Evolutionary conservation across 2,888 invertebrate species (phyloP).

Genomic region (Serripes groenlandicus): DNA sequence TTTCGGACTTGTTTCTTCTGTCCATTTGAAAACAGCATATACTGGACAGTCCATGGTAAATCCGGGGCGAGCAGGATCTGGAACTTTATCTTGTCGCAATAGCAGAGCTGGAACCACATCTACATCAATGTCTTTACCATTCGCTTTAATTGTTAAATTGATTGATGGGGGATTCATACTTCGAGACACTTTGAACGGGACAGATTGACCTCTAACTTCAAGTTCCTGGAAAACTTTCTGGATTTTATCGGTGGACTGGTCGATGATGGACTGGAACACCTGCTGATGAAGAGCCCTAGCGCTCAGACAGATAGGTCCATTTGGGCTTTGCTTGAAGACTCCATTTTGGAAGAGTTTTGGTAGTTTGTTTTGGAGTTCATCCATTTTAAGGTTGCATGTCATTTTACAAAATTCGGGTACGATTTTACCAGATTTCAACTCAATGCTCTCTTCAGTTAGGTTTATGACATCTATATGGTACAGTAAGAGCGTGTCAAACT

Average conservation of each 20-base stretch:
- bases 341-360: slow-evolving; percentile 29
- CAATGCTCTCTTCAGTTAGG: neutral
- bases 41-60: slow-evolving; percentile 50
- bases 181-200: slow-evolving; percentile 38
- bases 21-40: slow-evolving; percentile 70
- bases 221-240: neutral
- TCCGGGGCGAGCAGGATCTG: slow-evolving; percentile 16
- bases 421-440: neutral
- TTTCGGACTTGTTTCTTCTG: slow-evolving; percentile 26
- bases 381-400: neutral
- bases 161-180: slow-evolving; percentile 53
- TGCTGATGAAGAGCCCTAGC: slow-evolving; percentile 41
- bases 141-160: slow-evolving; percentile 49
- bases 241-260: slow-evolving; percentile 5
- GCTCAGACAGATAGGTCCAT: slow-evolving; percentile 24
- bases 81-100: slow-evolving; percentile 48
- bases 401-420: slow-evolving; percentile 48
- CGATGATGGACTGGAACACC: slow-evolving; percentile 53
- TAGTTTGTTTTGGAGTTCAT: slow-evolving; percentile 6
- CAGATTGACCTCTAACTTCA: neutral
- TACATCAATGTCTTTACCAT: slow-evolving; percentile 56
- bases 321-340: slow-evolving; percentile 19
- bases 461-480: slow-evolving; percentile 58
- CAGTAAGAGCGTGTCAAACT: slow-evolving; percentile 62
- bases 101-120: slow-evolving; percentile 68